A percentile compares a stretch with the other conserved stretches of the same genome.
Evolutionary conservation across 2,888 invertebrate genomes (phyloP).

Genomic region (Allolobophora icterica): DNA sequence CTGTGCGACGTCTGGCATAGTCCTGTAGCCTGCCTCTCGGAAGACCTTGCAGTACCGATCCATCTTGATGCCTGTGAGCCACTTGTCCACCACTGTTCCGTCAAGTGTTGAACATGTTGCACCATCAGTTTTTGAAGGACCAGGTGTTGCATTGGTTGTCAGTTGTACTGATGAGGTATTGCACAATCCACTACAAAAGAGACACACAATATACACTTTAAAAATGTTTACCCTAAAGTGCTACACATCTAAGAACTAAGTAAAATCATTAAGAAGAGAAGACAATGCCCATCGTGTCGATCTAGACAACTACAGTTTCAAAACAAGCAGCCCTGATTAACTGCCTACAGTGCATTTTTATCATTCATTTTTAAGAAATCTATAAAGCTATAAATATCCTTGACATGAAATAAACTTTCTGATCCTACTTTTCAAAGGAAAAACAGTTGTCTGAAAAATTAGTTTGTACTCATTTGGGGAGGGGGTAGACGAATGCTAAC

Average conservation of each 20-base stretch:
- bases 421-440: too few species aligned
- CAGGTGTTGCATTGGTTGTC: not conserved
- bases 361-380: not conserved
- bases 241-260: too few species aligned
- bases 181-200: not conserved
- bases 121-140: not conserved
- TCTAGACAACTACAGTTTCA: too few species aligned
- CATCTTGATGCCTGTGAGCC: constrained; percentile 96
- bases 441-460: too few species aligned
- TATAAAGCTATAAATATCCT: not conserved
- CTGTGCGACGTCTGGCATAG: constrained; percentile 76
- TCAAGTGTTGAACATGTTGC: constrained; percentile 9
- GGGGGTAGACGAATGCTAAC: too few species aligned
- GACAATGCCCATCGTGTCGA: too few species aligned
- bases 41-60: constrained; percentile 91
- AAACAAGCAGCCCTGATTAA: too few species aligned
- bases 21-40: constrained; percentile 83
- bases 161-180: not conserved
- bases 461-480: too few species aligned
- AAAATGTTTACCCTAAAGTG: too few species aligned
- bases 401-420: too few species aligned
- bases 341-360: not conserved
- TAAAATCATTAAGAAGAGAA: too few species aligned
- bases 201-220: not conserved
- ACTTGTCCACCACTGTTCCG: constrained; percentile 80